Evolutionary conservation across 2,888 invertebrate species (phyloP), one percentile per base, ranked within the genome.

Genomic region (Euplexia lucipara): DNA sequence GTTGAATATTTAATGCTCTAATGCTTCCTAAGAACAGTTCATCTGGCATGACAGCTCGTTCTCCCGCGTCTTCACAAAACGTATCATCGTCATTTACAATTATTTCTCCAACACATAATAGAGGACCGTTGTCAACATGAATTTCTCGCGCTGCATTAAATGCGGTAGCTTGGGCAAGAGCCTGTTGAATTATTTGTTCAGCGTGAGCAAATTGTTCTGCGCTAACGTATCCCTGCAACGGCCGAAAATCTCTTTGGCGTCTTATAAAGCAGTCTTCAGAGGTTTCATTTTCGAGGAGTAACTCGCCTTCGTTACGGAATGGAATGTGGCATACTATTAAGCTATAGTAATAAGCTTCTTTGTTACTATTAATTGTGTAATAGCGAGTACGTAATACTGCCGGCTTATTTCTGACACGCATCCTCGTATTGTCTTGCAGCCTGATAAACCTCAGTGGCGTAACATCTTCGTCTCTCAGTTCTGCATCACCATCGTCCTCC

Each of bases 331-430:
- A 83, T 26, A 85, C 77, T 37, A 85, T 9, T 41, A 83, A 73
- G 4, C 47, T 69, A 9, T 69, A 69, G 26, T 41, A 61, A 8
- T 42, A 84, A 0, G 58, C 63, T 70, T 81, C 75, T 70, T 69
- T 72, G 56, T 83, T 80, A 60, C 81, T 82, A 48, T 10, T 42
- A 9, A 48, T 8, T 20, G 81, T 83, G 34, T 53, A 85, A 44
- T 86, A 86, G 0, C 56, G 54, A 1, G 81, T 83, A 10, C 83
- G 80, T 48, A 85, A 76, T 41, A 87, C 83, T 75, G 84, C 83
- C 0, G 70, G n/a, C n/a, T 58, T 75, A 62, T 85, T 84, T 66
- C 85, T 72, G 45, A 84, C 57, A 18, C 81, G 78, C 83, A 82
- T 83, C 54, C 75, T 30, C 0, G 82, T 75, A 83, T 70, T 48